Evolutionary conservation across 2,797 vertebrate genomes (phyloP).

Genomic region (Melanogrammus aeglefinus): DNA sequence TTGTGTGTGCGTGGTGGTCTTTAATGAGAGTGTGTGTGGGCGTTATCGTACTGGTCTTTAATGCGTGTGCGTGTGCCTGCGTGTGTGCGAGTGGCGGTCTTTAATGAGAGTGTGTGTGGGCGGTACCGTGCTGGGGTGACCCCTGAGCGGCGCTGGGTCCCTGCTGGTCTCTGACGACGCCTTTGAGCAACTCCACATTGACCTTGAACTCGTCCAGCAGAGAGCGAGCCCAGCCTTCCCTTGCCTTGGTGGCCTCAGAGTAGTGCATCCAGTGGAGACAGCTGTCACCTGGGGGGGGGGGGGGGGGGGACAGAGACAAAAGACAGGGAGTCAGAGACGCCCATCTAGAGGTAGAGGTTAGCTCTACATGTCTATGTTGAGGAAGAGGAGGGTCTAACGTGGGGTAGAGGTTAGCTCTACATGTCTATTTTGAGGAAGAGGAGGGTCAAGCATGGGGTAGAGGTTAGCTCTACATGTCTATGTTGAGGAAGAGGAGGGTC

Average conservation of each 20-base stretch:
- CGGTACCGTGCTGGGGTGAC: slow-evolving; percentile 82
- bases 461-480: no score
- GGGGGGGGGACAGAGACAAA: no score
- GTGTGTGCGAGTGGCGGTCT: neutral
- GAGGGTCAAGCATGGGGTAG: no score
- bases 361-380: no score
- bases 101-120: no score
- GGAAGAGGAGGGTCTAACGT: no score
- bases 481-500: no score
- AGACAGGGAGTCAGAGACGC: neutral
- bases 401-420: no score
- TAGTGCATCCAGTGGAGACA: slow-evolving; percentile 97
- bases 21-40: neutral
- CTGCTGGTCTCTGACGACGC: slow-evolving; percentile 80
- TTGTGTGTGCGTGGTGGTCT: neutral
- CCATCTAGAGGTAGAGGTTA: no score
- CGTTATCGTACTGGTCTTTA: no score
- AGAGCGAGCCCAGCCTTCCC: slow-evolving; percentile 85
- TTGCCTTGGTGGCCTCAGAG: slow-evolving; percentile 90
- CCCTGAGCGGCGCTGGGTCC: slow-evolving; percentile 63
- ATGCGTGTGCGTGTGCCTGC: neutral
- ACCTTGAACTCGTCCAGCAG: slow-evolving; percentile 89
- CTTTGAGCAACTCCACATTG: slow-evolving; percentile 94
- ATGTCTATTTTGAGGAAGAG: no score
- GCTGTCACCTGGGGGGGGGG: slow-evolving; percentile 76